Evolutionary conservation across 2,888 invertebrate species (phyloP).

Genomic region (Pollenia amentaria): DNA sequence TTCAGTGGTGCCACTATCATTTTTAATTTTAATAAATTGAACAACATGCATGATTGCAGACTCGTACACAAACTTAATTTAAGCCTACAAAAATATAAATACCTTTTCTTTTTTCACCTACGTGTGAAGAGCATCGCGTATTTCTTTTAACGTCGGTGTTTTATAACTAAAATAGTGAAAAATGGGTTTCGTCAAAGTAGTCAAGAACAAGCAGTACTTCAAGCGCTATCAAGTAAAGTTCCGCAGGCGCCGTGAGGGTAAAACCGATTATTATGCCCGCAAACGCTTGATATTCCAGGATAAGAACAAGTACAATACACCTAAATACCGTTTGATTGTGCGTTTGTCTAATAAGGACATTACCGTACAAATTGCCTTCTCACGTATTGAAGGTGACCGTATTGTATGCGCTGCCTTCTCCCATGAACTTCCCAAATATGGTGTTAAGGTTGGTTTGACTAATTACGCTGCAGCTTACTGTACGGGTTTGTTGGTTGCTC

Average conservation of each 20-base stretch:
- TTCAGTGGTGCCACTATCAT: too few relatives aligned
- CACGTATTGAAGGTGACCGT: slow-evolving; percentile 98
- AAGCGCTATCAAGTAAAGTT: slow-evolving; percentile 99
- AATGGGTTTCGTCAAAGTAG: slow-evolving; percentile 97
- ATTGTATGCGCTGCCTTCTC: slow-evolving; percentile 99
- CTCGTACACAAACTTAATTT: too few relatives aligned
- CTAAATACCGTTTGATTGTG: slow-evolving; percentile 99
- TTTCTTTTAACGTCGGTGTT: slow-evolving; percentile 80
- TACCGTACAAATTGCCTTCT: slow-evolving; percentile 98
- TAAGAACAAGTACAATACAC: slow-evolving; percentile 99
- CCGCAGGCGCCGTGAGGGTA: slow-evolving; percentile 98
- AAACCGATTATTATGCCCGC: slow-evolving; percentile 99
- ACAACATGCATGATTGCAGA: too few relatives aligned
- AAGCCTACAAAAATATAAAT: too few relatives aligned
- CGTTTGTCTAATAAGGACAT: slow-evolving; percentile 99
- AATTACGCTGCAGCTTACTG: slow-evolving; percentile 99
- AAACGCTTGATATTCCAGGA: slow-evolving; percentile 98
- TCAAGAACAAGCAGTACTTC: slow-evolving; percentile 99
- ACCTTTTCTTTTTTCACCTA: slow-evolving; percentile 83
- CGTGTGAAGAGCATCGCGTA: slow-evolving; percentile 82
- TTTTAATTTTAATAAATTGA: too few relatives aligned
- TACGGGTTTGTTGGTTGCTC: slow-evolving; percentile 97
- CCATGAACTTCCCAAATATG: slow-evolving; percentile 97
- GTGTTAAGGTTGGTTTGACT: slow-evolving; percentile 98
- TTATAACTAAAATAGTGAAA: slow-evolving; percentile 79